Evolutionary conservation across 2,888 invertebrate species (phyloP).

Genomic region (Xiphydria camelus): DNA sequence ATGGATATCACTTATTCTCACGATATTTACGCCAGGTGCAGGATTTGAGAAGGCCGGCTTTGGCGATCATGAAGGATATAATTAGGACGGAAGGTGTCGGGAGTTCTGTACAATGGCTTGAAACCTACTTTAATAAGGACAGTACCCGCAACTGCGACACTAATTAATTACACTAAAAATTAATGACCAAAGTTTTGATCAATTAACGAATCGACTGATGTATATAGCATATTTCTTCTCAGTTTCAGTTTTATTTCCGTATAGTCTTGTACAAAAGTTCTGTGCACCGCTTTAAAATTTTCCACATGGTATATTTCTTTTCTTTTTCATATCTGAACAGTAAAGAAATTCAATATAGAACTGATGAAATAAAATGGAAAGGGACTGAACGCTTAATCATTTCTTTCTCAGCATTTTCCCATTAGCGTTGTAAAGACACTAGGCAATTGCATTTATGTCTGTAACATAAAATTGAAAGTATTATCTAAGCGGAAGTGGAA

Average conservation of each 20-base stretch:
- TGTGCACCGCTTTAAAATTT: too few relatives aligned
- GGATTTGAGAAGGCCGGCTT: slow-evolving; percentile 46
- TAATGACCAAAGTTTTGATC: slow-evolving; percentile 62
- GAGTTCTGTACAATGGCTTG: slow-evolving; percentile 92
- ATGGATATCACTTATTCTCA: too few relatives aligned
- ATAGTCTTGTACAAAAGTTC: too few relatives aligned
- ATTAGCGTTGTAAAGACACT: too few relatives aligned
- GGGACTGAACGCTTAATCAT: neutral
- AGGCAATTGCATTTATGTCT: too few relatives aligned
- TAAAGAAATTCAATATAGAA: too few relatives aligned
- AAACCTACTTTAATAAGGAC: slow-evolving; percentile 92
- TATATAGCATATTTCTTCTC: neutral
- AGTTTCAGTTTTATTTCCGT: neutral
- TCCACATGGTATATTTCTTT: too few relatives aligned
- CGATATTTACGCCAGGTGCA: slow-evolving; percentile 40
- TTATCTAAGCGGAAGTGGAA: too few relatives aligned
- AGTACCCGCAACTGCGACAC: slow-evolving; percentile 91
- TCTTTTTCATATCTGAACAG: too few relatives aligned
- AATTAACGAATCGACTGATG: slow-evolving; percentile 13
- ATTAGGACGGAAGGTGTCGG: slow-evolving; percentile 43
- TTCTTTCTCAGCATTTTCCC: too few relatives aligned
- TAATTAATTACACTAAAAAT: slow-evolving; percentile 95
- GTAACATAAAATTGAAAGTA: too few relatives aligned
- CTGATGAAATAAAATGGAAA: slow-evolving; percentile 1
- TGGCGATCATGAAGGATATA: slow-evolving; percentile 44